Percentiles rank a stretch among this genome's conserved stretches.
phyloP scores from a whole-genome alignment of 2,797 vertebrate genomes.

The Taeniopygia guttata region DNA sequence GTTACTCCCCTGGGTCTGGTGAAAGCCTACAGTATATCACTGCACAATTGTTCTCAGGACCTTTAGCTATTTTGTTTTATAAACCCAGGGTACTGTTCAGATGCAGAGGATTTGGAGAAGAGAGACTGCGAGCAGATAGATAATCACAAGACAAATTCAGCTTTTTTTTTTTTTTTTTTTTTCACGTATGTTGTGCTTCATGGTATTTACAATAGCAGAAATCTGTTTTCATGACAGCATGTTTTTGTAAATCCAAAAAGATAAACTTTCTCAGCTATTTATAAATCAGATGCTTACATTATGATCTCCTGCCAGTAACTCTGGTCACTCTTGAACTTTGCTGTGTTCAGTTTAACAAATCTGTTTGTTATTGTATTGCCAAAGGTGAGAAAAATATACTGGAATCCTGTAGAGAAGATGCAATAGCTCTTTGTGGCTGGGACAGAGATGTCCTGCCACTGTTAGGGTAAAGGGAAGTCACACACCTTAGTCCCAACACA shows the following conservation, averaged over 20 bases:
- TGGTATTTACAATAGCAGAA: constrained; percentile 64
- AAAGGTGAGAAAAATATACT: constrained; percentile 67
- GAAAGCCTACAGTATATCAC: constrained; percentile 23
- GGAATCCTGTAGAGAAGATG: constrained; percentile 43
- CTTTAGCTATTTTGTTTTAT: constrained; percentile 44
- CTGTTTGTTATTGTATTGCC: constrained; percentile 56
- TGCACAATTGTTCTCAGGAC: constrained; percentile 50
- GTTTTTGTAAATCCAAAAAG: constrained; percentile 62
- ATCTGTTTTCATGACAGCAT: constrained; percentile 62
- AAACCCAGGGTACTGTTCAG: constrained; percentile 36
- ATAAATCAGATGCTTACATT: constrained; percentile 71
- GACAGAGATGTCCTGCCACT: background rate
- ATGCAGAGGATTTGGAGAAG: background rate
- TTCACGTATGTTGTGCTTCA: background rate
- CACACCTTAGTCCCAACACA: background rate
- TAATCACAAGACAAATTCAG: constrained; percentile 36
- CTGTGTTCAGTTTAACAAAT: constrained; percentile 41
- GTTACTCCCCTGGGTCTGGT: constrained; percentile 19
- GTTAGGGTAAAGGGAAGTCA: background rate
- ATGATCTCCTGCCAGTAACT: constrained; percentile 61
- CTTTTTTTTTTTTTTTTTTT: constrained; percentile 7
- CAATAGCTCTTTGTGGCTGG: constrained; percentile 36
- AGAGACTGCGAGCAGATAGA: constrained; percentile 13
- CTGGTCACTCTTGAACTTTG: constrained; percentile 11
- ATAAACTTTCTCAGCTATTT: constrained; percentile 74